Conservation (phyloP, 2,113 vertebrate genomes). For the Cathartes aura region DNA sequence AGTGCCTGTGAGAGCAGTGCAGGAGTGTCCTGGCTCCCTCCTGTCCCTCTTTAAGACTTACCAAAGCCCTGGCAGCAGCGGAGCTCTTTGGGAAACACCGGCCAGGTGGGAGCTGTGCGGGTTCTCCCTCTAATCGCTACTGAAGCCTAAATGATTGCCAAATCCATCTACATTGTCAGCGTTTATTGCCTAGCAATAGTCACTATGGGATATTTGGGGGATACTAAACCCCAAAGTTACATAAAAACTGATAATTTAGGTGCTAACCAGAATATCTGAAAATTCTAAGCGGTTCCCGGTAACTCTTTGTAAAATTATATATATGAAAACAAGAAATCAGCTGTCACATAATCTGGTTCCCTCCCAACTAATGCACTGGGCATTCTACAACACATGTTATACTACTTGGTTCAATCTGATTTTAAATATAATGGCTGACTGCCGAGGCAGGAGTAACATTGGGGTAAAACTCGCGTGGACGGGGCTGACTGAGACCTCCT, state of each 20-base stretch:
- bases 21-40: not conserved
- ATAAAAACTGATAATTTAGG: not conserved
- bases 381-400: not conserved
- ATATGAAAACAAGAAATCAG: not conserved
- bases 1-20: not conserved
- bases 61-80: not conserved
- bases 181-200: not conserved
- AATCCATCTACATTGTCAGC: not conserved
- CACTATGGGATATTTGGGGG: not conserved
- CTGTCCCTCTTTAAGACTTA: not conserved
- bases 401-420: too few relatives aligned
- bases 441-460: rapidly evolving
- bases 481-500: not conserved
- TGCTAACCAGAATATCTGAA: not conserved
- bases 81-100: not conserved
- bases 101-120: not conserved
- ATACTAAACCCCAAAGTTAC: not conserved
- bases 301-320: not conserved
- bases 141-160: not conserved
- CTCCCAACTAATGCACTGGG: not conserved
- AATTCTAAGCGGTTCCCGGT: not conserved
- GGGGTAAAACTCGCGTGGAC: not conserved
- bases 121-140: not conserved
- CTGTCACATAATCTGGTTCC: too few relatives aligned
- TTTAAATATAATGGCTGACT: not conserved